Evolutionary conservation across 2,797 vertebrate species (phyloP).

Genomic region (Clarias pachynema): DNA sequence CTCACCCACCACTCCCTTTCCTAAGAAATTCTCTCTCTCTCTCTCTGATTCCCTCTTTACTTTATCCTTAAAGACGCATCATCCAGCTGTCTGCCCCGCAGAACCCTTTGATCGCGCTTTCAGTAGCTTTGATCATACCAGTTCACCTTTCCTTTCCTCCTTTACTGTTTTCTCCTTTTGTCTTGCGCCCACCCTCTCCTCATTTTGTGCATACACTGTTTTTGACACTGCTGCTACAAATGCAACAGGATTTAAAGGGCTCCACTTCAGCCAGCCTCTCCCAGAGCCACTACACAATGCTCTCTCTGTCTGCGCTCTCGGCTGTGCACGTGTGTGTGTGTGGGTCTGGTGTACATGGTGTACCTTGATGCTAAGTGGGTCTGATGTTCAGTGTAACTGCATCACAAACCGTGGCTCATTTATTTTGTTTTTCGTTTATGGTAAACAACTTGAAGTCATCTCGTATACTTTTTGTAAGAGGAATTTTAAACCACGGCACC

Average conservation of each 20-base stretch:
- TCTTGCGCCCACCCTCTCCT: not conserved
- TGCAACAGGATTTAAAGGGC: not conserved
- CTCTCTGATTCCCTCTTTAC: constrained; percentile 24
- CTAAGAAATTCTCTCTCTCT: constrained; percentile 42
- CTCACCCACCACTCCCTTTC: constrained; percentile 44
- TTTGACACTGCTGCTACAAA: not conserved
- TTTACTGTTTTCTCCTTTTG: not conserved
- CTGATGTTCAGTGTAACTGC: not conserved
- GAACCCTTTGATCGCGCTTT: not conserved
- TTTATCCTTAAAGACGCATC: not conserved
- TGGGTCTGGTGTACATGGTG: not conserved
- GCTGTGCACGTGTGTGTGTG: not conserved
- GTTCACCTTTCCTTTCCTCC: constrained; percentile 13
- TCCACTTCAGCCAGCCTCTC: constrained; percentile 1
- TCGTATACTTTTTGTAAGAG: no score
- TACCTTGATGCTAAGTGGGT: constrained; percentile 20
- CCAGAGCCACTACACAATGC: constrained; percentile 22
- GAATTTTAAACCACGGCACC: not conserved
- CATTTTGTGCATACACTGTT: not conserved
- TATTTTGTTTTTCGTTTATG: not conserved
- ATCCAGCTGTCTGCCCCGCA: not conserved
- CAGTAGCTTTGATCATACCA: not conserved
- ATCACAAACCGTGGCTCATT: not conserved
- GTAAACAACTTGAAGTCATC: not conserved
- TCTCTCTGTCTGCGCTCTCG: constrained; percentile 4